These are phyloP conservation scores for Drosophila parthenogenetica DNA, from an alignment of 2,888 invertebrate genomes.

Conservation along the genomic window DNA sequence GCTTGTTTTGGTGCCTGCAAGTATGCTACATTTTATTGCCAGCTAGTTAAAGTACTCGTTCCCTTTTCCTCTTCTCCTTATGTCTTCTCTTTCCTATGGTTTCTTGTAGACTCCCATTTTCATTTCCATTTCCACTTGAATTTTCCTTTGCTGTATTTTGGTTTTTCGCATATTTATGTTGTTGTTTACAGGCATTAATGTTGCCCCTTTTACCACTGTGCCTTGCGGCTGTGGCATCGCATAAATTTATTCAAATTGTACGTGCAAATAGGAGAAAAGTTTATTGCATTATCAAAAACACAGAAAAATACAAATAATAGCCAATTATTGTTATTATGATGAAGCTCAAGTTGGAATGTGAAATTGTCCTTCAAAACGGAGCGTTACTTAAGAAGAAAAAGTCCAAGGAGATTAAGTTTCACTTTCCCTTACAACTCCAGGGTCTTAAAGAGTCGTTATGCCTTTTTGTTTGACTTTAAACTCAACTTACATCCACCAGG, in stretches of 20 bases:
- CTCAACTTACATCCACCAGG: background rate
- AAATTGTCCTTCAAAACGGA: background rate
- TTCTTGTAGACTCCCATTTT: constrained; percentile 3
- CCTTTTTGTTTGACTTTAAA: too few relatives aligned
- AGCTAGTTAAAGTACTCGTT: constrained; percentile 9
- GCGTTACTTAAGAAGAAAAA: background rate
- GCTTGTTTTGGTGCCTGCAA: constrained; percentile 47
- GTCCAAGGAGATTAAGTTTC: background rate
- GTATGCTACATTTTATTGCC: constrained; percentile 65
- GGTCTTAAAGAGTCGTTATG: too few relatives aligned
- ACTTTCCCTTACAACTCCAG: too few relatives aligned
- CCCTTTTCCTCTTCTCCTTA: too few relatives aligned
- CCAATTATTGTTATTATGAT: constrained; percentile 37
- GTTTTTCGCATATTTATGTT: constrained; percentile 63
- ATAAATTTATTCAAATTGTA: constrained; percentile 74
- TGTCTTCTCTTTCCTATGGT: background rate
- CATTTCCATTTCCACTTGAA: background rate
- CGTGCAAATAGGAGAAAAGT: constrained; percentile 66
- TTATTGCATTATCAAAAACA: constrained; percentile 47
- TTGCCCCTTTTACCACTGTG: constrained; percentile 11
- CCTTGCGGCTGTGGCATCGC: constrained; percentile 49
- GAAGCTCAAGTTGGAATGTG: background rate
- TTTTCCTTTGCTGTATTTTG: background rate
- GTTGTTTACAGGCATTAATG: constrained; percentile 65
- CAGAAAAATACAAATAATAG: constrained; percentile 21